These are phyloP conservation scores for Stenolophus ochropezus DNA, from an alignment of 2,888 invertebrate species.

Conservation along the genomic window DNA sequence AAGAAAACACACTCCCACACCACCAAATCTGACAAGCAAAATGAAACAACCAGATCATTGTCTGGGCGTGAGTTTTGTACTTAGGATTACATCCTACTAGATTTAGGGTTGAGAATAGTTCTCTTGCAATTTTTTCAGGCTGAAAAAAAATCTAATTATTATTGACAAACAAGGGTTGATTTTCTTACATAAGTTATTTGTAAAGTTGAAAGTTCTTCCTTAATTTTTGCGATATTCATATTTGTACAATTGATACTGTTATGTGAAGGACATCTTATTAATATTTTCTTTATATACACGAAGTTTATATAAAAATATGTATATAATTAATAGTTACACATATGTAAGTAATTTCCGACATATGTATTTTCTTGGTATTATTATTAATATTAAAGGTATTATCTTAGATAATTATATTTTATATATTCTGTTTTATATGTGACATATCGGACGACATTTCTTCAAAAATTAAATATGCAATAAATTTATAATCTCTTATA, in stretches of 20 bases:
- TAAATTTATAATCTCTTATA: no score
- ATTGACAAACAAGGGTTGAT: no score
- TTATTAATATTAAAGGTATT: background rate
- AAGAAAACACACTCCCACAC: background rate
- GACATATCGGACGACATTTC: background rate
- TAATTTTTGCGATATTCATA: background rate
- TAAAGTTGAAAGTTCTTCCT: background rate
- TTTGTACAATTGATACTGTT: background rate
- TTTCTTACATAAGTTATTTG: background rate
- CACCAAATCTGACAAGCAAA: slow-evolving; percentile 13
- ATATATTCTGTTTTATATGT: background rate
- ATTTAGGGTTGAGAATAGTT: background rate
- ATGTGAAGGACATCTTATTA: background rate
- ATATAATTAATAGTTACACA: background rate
- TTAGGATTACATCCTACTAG: slow-evolving; percentile 23
- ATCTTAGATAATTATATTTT: background rate
- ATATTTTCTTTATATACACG: background rate
- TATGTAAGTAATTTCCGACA: background rate
- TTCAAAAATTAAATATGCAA: no score
- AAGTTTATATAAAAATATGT: no score
- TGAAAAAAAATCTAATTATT: no score
- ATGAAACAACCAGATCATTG: background rate
- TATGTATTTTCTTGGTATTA: background rate
- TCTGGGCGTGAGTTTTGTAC: background rate
- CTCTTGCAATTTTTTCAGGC: background rate